Evolutionary conservation across 2,888 invertebrate genomes (phyloP).

Genomic region (Acrobasis consociella): DNA sequence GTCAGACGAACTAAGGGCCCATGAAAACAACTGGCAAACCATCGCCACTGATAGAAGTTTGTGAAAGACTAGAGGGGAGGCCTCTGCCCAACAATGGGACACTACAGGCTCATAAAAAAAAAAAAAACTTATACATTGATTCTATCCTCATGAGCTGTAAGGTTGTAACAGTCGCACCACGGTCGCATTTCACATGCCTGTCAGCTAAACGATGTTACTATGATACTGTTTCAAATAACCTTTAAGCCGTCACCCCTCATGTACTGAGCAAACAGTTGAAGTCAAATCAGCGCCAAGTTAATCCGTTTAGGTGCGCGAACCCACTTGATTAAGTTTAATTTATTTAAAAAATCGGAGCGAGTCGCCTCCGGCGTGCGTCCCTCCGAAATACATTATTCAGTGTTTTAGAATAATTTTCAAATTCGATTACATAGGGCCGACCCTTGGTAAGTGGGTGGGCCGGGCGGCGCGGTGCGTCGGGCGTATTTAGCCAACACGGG

Average conservation of each 20-base stretch:
- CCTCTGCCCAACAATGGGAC: too few relatives aligned
- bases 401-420: slow-evolving; percentile 84
- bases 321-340: slow-evolving; percentile 83
- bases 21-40: too few relatives aligned
- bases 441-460: slow-evolving; percentile 80
- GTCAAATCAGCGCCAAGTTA: slow-evolving; percentile 82
- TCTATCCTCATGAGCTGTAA: slow-evolving; percentile 8
- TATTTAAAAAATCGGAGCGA: slow-evolving; percentile 81
- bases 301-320: slow-evolving; percentile 82
- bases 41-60: too few relatives aligned
- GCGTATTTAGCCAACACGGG: slow-evolving; percentile 83
- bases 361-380: slow-evolving; percentile 74
- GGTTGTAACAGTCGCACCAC: slow-evolving; percentile 13
- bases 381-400: slow-evolving; percentile 82
- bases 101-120: too few relatives aligned
- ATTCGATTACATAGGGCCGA: slow-evolving; percentile 83
- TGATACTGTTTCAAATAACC: slow-evolving; percentile 69
- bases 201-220: slow-evolving; percentile 51
- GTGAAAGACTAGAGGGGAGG: too few relatives aligned
- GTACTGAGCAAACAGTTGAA: slow-evolving; percentile 72
- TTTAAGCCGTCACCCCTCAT: slow-evolving; percentile 69
- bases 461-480: slow-evolving; percentile 63
- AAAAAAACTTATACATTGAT: slow-evolving; percentile 2
- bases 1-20: too few relatives aligned
- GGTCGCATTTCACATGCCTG: slow-evolving; percentile 18